Evolutionary conservation across 2,888 invertebrate species (phyloP).

Genomic region (Macaria liturata): DNA sequence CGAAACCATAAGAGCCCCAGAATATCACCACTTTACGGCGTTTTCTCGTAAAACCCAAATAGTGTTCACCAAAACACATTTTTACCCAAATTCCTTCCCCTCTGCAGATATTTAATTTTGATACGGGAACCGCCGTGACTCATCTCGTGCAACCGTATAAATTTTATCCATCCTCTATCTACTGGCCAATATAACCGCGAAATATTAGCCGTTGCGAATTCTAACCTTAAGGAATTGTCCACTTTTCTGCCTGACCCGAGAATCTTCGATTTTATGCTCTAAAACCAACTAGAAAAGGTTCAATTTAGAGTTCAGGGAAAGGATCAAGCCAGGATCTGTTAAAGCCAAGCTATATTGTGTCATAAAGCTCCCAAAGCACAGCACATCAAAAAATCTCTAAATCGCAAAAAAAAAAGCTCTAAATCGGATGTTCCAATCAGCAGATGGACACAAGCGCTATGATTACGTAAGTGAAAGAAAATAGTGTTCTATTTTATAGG

Average conservation of each 20-base stretch:
- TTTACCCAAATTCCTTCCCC: conserved; percentile 49
- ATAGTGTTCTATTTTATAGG: conserved; percentile 35
- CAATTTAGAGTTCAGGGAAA: conserved; percentile 1
- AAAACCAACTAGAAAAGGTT: not conserved
- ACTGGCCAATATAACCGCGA: conserved; percentile 75
- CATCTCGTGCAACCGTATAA: conserved; percentile 65
- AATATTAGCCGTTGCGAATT: conserved; percentile 79
- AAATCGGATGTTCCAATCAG: conserved; percentile 19
- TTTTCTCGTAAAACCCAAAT: conserved; percentile 23
- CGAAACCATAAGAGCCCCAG: no score
- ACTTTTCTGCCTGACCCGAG: conserved; percentile 35
- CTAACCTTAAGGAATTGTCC: conserved; percentile 62
- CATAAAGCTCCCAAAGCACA: conserved; percentile 26
- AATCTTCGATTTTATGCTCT: conserved; percentile 35
- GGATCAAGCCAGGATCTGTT: conserved; percentile 11
- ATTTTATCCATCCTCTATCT: conserved; percentile 72
- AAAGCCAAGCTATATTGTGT: conserved; percentile 19
- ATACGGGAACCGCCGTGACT: conserved; percentile 74
- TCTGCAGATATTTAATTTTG: conserved; percentile 78
- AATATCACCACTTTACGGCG: not conserved
- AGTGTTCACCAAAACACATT: conserved; percentile 44
- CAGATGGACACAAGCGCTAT: conserved; percentile 35
- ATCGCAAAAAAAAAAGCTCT: no score
- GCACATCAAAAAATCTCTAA: no score
- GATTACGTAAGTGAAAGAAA: conserved; percentile 38